Evolutionary conservation across 1,140 invertebrate species (phyloP), one percentile per base, ranked within the genome.

Genomic region (Macrotrachela quadricornifera): DNA sequence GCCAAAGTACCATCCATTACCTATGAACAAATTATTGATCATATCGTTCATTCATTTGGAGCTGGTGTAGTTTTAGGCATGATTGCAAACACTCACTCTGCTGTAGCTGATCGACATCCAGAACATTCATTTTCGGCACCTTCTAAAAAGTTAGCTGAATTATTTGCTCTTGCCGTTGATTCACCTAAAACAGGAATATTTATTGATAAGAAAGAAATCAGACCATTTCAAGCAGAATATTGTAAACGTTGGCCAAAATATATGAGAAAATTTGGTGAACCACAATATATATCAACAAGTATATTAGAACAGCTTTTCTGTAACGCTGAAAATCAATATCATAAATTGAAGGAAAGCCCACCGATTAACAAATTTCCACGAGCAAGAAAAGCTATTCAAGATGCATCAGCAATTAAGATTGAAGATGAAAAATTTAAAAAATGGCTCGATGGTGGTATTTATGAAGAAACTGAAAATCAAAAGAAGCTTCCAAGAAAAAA

Each of bases 141-240:
- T 21, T 50, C 39, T 21, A 50, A 42, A 42, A 21, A 42, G 42
- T 21, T 50, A 42, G 49, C 49, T 10, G 17, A 42, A 42, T 39
- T 40, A 16, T 50, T 50, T 50, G 42, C 39, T 17, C 18, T 50
- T 14, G 49, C 49, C 42, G 49, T 50, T 50, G 49, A 50, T 42
- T 50, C 42, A 18, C 49, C 49, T 0, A 50, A 50, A 42, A 50
- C 49, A 13, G 49, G 49, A 21, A 16, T 42, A 18, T 13, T 50
- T 30, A 39, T 17, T 42, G 12, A 36, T 3, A 12, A 42, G 14
- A 39, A 39, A 30, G 12, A 30, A 30, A 30, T 30, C 8, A 2
- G 21, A 30, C 21, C 21, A 30, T 30, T 30, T 30, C 21, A 8
- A 30, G 18, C 17, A 16, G 42, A 42, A 42, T 50, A 11, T 42